A percentile compares a stretch with the other conserved stretches of the same genome.
Evolutionary conservation across 2,888 invertebrate species (phyloP).

Genomic region (Aplocera efformata): DNA sequence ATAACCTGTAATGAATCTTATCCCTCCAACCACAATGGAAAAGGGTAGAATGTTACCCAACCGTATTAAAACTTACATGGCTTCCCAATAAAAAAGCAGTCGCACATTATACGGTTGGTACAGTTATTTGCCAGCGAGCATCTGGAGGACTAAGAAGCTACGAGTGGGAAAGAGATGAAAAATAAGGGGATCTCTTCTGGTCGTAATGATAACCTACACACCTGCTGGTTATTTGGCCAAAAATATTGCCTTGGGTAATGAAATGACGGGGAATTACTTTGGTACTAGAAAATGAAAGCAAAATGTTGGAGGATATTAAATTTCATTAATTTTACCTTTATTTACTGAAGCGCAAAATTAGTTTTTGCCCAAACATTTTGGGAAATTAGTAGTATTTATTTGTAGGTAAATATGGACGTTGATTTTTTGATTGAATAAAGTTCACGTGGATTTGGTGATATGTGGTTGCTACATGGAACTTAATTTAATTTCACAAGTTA

Average conservation of each 20-base stretch:
- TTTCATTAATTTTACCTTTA: no score
- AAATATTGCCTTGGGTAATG: constrained; percentile 53
- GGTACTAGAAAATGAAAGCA: constrained; percentile 22
- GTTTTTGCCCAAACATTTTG: no score
- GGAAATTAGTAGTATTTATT: no score
- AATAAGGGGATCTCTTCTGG: constrained; percentile 54
- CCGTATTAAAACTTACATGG: constrained; percentile 36
- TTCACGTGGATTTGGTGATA: no score
- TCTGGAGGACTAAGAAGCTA: constrained; percentile 25
- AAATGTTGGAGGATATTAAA: constrained; percentile 10
- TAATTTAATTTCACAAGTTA: no score
- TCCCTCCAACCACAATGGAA: constrained; percentile 33
- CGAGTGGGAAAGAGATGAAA: constrained; percentile 36
- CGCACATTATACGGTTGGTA: no score
- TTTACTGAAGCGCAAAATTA: no score
- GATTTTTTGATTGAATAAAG: no score
- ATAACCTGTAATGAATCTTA: constrained; percentile 22
- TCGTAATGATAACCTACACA: constrained; percentile 66
- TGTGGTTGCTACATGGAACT: no score
- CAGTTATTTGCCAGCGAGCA: constrained; percentile 27
- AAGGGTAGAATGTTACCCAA: constrained; percentile 40
- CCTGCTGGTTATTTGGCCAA: constrained; percentile 57
- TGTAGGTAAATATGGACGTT: constrained; percentile 3
- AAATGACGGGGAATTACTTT: constrained; percentile 32
- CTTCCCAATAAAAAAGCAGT: constrained; percentile 37